Conservation (phyloP, 1,140 invertebrate genomes). For the Lethrus apterus region DNA sequence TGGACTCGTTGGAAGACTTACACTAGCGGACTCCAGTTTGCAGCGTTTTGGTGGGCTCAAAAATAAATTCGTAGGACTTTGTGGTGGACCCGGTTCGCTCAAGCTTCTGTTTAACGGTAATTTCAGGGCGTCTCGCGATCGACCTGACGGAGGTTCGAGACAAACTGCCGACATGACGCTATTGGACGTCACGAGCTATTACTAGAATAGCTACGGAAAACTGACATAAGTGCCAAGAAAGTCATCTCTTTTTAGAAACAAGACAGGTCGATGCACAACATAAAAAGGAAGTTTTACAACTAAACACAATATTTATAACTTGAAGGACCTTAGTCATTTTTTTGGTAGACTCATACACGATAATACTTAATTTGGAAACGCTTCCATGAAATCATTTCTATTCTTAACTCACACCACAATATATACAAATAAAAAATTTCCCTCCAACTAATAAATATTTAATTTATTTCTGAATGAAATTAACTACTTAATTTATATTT, state of each 20-base stretch:
- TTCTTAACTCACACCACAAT: too few species aligned
- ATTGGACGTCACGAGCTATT: conserved; percentile 37
- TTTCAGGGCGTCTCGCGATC: conserved; percentile 50
- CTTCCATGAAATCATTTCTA: too few species aligned
- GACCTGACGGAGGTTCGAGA: conserved; percentile 44
- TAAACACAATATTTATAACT: too few species aligned
- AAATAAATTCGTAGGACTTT: conserved; percentile 20
- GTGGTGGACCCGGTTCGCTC: conserved; percentile 51
- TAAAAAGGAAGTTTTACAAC: too few species aligned
- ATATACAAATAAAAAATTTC: too few species aligned
- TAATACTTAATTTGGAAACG: too few species aligned
- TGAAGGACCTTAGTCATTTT: too few species aligned
- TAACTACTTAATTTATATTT: too few species aligned
- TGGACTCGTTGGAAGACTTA: conserved; percentile 50
- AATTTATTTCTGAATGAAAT: too few species aligned
- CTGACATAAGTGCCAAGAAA: conserved; percentile 29
- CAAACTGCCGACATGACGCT: conserved; percentile 46
- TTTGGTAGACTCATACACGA: too few species aligned
- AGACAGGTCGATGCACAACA: conserved; percentile 1
- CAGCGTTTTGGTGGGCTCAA: conserved; percentile 45
- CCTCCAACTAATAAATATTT: too few species aligned
- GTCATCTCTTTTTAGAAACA: conserved; percentile 8
- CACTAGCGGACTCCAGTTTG: conserved; percentile 47
- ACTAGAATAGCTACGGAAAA: conserved; percentile 38
- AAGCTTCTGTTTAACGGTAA: conserved; percentile 52